phyloP scores from a whole-genome alignment of 2,113 vertebrate species.

The Tursiops truncatus region DNA sequence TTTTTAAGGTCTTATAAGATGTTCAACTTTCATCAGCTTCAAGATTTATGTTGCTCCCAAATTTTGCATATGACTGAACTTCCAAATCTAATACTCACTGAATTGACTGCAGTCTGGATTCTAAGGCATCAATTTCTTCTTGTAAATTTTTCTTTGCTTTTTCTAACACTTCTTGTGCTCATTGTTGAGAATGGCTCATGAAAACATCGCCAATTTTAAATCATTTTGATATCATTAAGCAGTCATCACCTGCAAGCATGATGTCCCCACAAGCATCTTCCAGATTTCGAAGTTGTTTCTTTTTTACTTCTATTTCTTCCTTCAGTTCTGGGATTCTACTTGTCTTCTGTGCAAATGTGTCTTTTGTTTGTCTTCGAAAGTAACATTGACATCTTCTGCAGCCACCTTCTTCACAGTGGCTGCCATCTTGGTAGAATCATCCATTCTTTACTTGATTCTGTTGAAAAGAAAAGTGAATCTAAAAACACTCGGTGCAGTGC shows the following conservation, averaged over 20 bases:
- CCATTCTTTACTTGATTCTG: not conserved
- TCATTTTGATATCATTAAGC: not conserved
- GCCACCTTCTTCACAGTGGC: not conserved
- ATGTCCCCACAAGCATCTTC: not conserved
- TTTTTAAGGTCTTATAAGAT: conserved; percentile 72
- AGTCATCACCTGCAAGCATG: not conserved
- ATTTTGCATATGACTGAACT: conserved; percentile 97
- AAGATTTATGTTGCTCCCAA: conserved; percentile 98
- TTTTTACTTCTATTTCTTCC: not conserved
- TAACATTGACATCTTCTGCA: not conserved
- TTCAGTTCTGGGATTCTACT: not conserved
- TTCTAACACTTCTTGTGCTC: not conserved
- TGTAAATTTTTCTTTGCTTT: conserved; percentile 89
- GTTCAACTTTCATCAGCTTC: conserved; percentile 97
- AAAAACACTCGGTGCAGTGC: not conserved
- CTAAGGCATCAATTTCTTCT: conserved; percentile 91
- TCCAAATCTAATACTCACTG: conserved; percentile 93
- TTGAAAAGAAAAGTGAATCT: not conserved
- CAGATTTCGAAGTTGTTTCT: not conserved
- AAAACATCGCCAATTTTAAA: not conserved
- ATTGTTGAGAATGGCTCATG: not conserved
- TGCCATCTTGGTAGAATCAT: not conserved
- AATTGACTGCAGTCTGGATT: conserved; percentile 91
- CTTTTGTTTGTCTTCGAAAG: not conserved
- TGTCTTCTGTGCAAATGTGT: not conserved